Base-by-base conservation (phyloP, 2,888 invertebrate species). In the Acronicta alni region DNA sequence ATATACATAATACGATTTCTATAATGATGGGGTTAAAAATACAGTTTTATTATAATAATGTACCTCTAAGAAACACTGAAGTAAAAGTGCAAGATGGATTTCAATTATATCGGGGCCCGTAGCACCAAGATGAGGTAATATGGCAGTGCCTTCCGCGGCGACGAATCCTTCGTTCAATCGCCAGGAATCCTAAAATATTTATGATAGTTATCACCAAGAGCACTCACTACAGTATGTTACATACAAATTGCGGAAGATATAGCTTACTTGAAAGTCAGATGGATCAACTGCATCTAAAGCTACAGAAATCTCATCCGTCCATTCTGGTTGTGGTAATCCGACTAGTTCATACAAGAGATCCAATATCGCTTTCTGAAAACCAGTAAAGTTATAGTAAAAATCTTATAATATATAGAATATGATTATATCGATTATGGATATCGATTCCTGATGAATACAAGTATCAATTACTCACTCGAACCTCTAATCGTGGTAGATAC, bases 141-240 rank as follows among this genome's bases (percentile, higher is more conserved):
- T 96, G 54, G 96, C 96, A 59, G 96, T 96, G 45, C 98, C 99
- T 93, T 99, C 99, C 57, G 97, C 97, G 14, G 97, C 98, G n/a
- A 99, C 97, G 87, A 99, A 99, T 35, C 98, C 99, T 87, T 99
- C 98, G 77, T 96, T 97, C 23, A 99, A 91, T 76, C 97, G 96
- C 98, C 99, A 99, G 0, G 96, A 95, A 71, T 98, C 97, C 88
- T 96, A 65, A 39, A 69, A 74, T 6, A 57, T 51, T 32, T 2
- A 46, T 32, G 3, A 35, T n/a, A 0, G n/a, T 62, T 35, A 38
- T 23, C 8, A 55, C 15, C 0, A 9, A 35, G n/a, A n/a, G 4
- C 8, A 17, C 3, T 39, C 7, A n/a, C n/a, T n/a, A 12, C 17
- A 2, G 0, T 16, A 55, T 26, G 35, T 14, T 12, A n/a, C 23